Base-by-base conservation (phyloP, 2,888 invertebrate species). In the Graphium colonna region DNA sequence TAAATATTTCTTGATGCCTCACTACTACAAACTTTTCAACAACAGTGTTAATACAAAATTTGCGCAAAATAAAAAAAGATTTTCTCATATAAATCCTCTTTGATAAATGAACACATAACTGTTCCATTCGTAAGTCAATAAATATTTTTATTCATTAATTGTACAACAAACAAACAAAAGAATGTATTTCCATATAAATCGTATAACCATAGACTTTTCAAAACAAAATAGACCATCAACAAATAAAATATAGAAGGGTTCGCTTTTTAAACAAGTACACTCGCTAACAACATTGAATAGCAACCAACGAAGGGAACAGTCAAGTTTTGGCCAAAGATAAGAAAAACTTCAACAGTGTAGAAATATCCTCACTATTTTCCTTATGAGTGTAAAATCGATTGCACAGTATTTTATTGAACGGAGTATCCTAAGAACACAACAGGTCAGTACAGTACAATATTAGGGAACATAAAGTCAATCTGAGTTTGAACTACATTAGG, bases 391-490 rank as follows among this genome's bases (percentile, higher is more conserved):
- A 73, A 71, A 67, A 21, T 21, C 72, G 68, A 77, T 77, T 75
- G 78, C 78, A 77, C 78, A 69, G 69, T 68, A 69, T 65, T 65
- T 63, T 52, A 65, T 47, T 72, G 74, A 77, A 73, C 73, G 71
- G 69, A 75, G 79, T 77, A 77, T 69, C 73, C 75, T 82, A 79
- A 74, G 87, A 87, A 87, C 87, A 88, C 87, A 84, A 79, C 79
- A 79, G 85, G 85, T 51, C 71, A n/a, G 26, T 26, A 26, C 26
- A 82, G 83, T 82, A 82, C 73, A 69, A 75, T 73, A 67, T 68
- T 60, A 67, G 75, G 73, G 75, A 79, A 78, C 69, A 47, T 53
- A 73, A 82, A 77, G 70, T 60, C 60, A 59, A 62, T 67, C 68
- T 74, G 78, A 73, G 69, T 52, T 21, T 75, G 68, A 65, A 79